These are phyloP conservation scores for Ciona savignyi DNA, from an alignment of 23 tunicate genomes.

Conservation along the genomic window DNA sequence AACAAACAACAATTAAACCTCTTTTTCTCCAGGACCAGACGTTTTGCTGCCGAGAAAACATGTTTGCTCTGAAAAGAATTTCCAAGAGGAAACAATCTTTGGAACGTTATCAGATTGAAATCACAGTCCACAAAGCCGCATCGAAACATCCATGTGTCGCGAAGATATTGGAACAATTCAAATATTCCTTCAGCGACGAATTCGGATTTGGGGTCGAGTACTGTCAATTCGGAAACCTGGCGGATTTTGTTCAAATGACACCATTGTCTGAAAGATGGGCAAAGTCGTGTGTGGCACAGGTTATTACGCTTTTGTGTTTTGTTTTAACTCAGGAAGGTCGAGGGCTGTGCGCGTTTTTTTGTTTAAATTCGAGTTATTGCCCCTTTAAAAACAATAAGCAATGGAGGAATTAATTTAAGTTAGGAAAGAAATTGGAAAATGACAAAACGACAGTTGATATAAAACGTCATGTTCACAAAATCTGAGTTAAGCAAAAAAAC, in stretches of 20 bases:
- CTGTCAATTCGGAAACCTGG: neutral
- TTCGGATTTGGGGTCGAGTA: neutral
- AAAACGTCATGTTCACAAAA: no score
- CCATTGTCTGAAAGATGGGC: neutral
- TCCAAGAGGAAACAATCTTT: neutral
- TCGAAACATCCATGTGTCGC: neutral
- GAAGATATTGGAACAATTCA: neutral
- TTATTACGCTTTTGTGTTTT: no score
- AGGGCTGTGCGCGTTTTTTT: no score
- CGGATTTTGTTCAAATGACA: neutral
- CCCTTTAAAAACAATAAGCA: no score
- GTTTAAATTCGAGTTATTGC: no score
- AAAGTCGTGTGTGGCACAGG: constrained; percentile 1
- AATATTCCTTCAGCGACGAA: neutral
- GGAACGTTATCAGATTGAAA: neutral
- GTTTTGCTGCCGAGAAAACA: neutral
- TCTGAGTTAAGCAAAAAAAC: no score
- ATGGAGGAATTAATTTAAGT: no score
- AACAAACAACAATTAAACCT: no score
- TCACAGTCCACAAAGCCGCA: neutral
- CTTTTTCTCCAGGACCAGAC: neutral
- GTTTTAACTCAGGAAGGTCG: no score
- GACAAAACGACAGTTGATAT: no score
- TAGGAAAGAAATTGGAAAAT: no score
- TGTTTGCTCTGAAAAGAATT: neutral